These are phyloP conservation scores for Zootoca vivipara DNA, from an alignment of 2,113 vertebrate genomes.

Conservation along the genomic window DNA sequence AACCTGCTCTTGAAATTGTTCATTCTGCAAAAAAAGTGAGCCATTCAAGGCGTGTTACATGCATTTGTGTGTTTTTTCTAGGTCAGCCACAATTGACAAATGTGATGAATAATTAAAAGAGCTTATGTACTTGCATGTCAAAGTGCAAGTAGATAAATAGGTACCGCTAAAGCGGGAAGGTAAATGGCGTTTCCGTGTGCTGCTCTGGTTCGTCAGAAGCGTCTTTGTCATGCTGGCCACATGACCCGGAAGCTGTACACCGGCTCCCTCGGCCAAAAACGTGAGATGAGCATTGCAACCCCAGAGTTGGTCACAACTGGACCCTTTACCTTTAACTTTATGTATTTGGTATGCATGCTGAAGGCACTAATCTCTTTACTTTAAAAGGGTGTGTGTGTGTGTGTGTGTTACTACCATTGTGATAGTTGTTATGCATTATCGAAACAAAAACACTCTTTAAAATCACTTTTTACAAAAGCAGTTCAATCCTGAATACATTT, in stretches of 20 bases:
- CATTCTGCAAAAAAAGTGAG: background rate
- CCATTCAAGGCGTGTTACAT: background rate
- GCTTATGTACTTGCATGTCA: background rate
- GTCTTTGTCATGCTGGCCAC: too few relatives aligned
- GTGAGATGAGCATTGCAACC: too few relatives aligned
- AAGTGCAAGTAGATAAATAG: too few relatives aligned
- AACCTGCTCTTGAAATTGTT: background rate
- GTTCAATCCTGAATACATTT: background rate
- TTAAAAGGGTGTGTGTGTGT: background rate
- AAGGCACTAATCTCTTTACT: background rate
- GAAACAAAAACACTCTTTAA: too few relatives aligned
- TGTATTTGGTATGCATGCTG: background rate
- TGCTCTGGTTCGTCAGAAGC: too few relatives aligned
- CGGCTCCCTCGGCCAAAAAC: too few relatives aligned
- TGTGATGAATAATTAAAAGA: background rate
- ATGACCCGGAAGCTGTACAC: too few relatives aligned
- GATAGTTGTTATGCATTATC: background rate
- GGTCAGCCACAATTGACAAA: background rate
- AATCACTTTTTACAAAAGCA: background rate
- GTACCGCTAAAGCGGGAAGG: too few relatives aligned
- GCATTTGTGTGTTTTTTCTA: background rate
- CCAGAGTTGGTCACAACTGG: too few relatives aligned
- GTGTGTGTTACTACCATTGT: background rate
- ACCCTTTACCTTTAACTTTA: too few relatives aligned
- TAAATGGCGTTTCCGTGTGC: too few relatives aligned